A percentile compares a stretch with the other conserved stretches of the same genome.
Evolutionary conservation across 2,888 invertebrate species (phyloP).

Genomic region (Colletes collaris): DNA sequence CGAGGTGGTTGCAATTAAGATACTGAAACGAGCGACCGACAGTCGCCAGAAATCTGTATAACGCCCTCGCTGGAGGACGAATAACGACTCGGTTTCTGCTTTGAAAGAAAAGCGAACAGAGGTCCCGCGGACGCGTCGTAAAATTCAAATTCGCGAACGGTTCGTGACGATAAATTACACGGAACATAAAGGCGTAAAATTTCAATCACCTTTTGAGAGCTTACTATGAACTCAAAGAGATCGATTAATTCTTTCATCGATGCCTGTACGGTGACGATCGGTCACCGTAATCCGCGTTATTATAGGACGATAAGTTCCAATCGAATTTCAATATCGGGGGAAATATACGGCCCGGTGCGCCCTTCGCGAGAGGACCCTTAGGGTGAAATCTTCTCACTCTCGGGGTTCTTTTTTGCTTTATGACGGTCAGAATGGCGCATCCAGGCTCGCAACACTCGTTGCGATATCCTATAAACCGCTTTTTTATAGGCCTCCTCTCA

Average conservation of each 20-base stretch:
- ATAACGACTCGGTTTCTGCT: neutral
- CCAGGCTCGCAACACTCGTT: slow-evolving; percentile 26
- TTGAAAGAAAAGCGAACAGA: slow-evolving; percentile 23
- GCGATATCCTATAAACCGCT: slow-evolving; percentile 38
- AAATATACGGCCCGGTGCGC: slow-evolving; percentile 28
- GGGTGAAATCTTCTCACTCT: slow-evolving; percentile 22
- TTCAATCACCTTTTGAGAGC: neutral
- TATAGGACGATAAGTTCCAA: slow-evolving; percentile 25
- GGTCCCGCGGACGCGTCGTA: neutral
- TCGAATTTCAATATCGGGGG: slow-evolving; percentile 51
- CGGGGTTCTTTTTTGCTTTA: slow-evolving; percentile 39
- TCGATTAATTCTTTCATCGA: neutral
- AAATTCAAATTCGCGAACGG: slow-evolving; percentile 16
- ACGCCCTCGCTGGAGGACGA: slow-evolving; percentile 25
- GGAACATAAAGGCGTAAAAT: neutral
- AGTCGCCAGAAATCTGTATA: slow-evolving; percentile 4
- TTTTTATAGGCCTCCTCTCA: slow-evolving; percentile 23
- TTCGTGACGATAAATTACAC: slow-evolving; percentile 7
- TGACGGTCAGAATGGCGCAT: slow-evolving; percentile 26
- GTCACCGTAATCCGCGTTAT: slow-evolving; percentile 16
- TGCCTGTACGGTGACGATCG: neutral
- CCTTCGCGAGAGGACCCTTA: slow-evolving; percentile 1
- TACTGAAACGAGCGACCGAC: neutral
- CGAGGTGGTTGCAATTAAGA: slow-evolving; percentile 20
- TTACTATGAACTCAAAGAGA: neutral